phyloP scores from a whole-genome alignment of 1,140 invertebrate species.

The Drosophila sturtevanti region DNA sequence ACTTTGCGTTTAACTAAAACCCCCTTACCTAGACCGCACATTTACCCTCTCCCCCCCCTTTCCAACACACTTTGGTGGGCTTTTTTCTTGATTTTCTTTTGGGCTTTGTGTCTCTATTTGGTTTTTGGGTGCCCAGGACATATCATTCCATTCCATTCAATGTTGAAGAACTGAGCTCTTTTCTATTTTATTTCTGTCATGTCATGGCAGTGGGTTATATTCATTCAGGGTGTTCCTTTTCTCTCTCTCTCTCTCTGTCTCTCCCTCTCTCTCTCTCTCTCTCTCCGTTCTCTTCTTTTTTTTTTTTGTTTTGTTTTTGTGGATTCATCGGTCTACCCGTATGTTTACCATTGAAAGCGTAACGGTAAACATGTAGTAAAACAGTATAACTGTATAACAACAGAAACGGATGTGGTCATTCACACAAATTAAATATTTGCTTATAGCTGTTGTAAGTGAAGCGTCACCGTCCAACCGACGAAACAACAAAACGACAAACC shows the following conservation, averaged over 20 bases:
- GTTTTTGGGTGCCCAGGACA: slow-evolving; percentile 17
- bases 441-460: slow-evolving; percentile 48
- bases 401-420: slow-evolving; percentile 63
- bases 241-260: background rate
- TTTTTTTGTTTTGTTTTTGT: slow-evolving; percentile 9
- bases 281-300: background rate
- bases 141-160: background rate
- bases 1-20: slow-evolving; percentile 1
- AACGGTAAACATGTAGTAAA: slow-evolving; percentile 48
- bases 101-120: slow-evolving; percentile 19
- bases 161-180: background rate
- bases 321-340: slow-evolving; percentile 8
- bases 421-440: slow-evolving; percentile 77
- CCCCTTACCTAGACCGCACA: too few species aligned
- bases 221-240: slow-evolving; percentile 23
- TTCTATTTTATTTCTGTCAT: slow-evolving; percentile 7
- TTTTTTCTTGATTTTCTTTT: slow-evolving; percentile 1
- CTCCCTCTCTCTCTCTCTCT: background rate
- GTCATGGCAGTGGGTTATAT: slow-evolving; percentile 55
- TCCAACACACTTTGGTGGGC: background rate
- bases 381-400: slow-evolving; percentile 13
- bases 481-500: background rate
- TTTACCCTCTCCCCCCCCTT: background rate
- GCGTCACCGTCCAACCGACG: slow-evolving; percentile 24
- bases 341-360: slow-evolving; percentile 32